A percentile compares a stretch with the other conserved stretches of the same genome.
Conservation (phyloP, 2,888 invertebrate genomes). For the Scaptomyza flava region DNA sequence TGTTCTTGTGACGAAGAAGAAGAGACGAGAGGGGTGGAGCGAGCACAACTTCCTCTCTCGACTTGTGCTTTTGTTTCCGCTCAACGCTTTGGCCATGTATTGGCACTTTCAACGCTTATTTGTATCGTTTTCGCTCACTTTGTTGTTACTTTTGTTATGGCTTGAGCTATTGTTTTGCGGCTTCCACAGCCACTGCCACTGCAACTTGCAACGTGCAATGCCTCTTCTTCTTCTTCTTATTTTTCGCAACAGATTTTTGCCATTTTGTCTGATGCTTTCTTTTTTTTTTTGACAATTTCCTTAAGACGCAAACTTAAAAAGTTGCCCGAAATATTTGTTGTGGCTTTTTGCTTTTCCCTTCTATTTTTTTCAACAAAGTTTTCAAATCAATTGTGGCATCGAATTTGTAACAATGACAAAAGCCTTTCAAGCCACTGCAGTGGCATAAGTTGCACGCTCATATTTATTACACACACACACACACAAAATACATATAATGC, state of each 20-base stretch:
- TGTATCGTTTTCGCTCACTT: conserved; percentile 75
- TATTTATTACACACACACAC: conserved; percentile 32
- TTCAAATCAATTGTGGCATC: conserved; percentile 60
- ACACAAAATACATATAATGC: conserved; percentile 10
- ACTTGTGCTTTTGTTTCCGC: conserved; percentile 47
- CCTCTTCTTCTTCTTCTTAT: conserved; percentile 20
- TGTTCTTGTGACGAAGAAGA: not conserved
- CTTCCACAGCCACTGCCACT: conserved; percentile 52
- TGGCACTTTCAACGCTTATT: conserved; percentile 76
- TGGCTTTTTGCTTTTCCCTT: conserved; percentile 16
- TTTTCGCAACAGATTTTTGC: conserved; percentile 44
- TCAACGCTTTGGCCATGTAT: conserved; percentile 68
- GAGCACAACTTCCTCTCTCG: conserved; percentile 1
- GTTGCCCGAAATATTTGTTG: conserved; percentile 56
- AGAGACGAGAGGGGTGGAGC: not conserved
- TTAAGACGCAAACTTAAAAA: conserved; percentile 72
- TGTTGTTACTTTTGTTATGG: conserved; percentile 64
- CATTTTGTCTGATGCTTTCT: conserved; percentile 34
- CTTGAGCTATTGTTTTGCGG: conserved; percentile 51
- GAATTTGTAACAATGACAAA: conserved; percentile 50
- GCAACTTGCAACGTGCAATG: conserved; percentile 53
- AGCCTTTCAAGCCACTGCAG: conserved; percentile 34
- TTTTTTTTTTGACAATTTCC: conserved; percentile 64
- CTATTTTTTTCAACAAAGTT: conserved; percentile 32
- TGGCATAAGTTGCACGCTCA: conserved; percentile 26